phyloP scores from a whole-genome alignment of 2,113 vertebrate species.

The Pionites leucogaster region DNA sequence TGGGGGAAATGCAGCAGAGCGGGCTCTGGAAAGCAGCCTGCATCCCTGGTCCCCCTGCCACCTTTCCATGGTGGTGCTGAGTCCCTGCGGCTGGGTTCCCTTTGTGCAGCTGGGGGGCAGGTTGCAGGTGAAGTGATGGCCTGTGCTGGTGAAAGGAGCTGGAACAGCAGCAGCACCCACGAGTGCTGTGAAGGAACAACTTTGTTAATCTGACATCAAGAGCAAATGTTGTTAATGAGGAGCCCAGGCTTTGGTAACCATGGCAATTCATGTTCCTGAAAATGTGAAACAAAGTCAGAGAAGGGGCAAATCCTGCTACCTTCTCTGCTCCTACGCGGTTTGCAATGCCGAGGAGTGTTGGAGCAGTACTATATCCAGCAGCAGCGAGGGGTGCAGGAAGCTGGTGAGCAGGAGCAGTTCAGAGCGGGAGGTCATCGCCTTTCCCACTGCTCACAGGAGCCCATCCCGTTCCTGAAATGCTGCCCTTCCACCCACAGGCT shows the following conservation, averaged over 20 bases:
- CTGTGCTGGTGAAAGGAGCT: background rate
- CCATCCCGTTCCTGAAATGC: background rate
- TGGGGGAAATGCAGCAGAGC: background rate
- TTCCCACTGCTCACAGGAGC: background rate
- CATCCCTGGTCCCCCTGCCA: rapidly evolving
- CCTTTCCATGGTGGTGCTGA: background rate
- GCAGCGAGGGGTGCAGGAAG: rapidly evolving
- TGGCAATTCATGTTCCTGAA: conserved; percentile 55
- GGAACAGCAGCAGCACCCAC: background rate
- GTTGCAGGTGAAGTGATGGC: background rate
- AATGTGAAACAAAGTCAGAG: background rate
- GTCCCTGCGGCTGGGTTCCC: background rate
- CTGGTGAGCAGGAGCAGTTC: background rate
- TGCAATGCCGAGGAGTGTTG: rapidly evolving
- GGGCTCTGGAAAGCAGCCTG: background rate
- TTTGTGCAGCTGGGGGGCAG: background rate
- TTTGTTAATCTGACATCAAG: conserved; percentile 60
- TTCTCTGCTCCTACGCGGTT: rapidly evolving
- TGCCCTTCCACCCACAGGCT: background rate
- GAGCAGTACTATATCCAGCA: background rate
- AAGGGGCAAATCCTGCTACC: background rate
- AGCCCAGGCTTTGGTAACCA: conserved; percentile 66
- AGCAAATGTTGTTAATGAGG: conserved; percentile 60
- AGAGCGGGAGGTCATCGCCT: background rate
- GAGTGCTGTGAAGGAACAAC: conserved; percentile 1